Base-by-base conservation (phyloP, 2,797 vertebrate genomes). In the Sebastes jordani region DNA sequence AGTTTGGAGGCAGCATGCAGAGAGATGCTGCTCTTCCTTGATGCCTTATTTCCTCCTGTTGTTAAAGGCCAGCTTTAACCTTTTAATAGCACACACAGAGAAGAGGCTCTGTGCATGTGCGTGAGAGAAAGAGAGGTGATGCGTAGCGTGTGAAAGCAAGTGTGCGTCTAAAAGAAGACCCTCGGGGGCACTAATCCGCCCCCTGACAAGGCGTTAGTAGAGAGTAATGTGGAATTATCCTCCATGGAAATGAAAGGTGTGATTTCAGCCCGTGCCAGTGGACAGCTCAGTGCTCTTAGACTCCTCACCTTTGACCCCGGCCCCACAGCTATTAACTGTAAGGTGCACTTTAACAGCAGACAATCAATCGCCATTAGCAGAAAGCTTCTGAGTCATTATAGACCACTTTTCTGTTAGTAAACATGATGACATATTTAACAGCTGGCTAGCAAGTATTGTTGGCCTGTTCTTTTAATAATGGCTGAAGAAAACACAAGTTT, bases 191-290 rank as follows among this genome's bases (percentile, higher is more conserved):
- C 67, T 82, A 83, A 86, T 86, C 63, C 30, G 9, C 68, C 75
- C 54, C 38, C 68, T 82, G 84, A 86, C 65, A 75, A 81, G 76
- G 73, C 13, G 8, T 69, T 74, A 36, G 58, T 27, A 67, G 65
- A 61, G 56, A 80, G 58, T 65, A 80, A 84, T 79, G 78, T 67
- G 80, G 46, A 74, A 61, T 90, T 52, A 83, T 78, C 71, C 80
- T 81, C 60, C 56, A 49, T 72, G 77, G 85, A 65, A 89, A 86
- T 81, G 65, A 75, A 84, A 75, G 74, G 74, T 73, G 67, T 64
- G 42, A 73, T 80, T 69, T 75, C 66, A 71, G 25, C 13, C 27
- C 1, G 3, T 55, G 16, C 6, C 16, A 36, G 27, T 16, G 30
- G 22, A 61, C 34, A 74, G 46, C 36, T 63, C 20, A 10, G 55